Conservation (phyloP, 2,888 invertebrate species). For the Folsomia candida region DNA sequence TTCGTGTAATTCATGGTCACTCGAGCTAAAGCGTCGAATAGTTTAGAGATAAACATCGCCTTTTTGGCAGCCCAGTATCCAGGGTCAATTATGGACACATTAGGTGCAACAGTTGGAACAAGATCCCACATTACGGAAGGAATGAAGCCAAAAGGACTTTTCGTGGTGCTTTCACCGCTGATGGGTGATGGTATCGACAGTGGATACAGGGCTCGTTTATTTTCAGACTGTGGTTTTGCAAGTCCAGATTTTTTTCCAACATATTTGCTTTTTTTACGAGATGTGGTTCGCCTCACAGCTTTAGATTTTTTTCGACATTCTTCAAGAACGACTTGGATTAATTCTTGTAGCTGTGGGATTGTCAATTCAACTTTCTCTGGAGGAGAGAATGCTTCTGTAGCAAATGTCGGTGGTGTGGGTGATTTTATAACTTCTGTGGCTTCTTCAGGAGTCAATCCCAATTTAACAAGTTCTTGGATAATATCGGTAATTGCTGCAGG, state of each 20-base stretch:
- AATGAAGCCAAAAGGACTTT: constrained; percentile 13
- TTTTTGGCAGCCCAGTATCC: constrained; percentile 48
- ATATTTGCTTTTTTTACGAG: neutral
- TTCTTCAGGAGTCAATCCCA: neutral
- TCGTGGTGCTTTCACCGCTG: constrained; percentile 5
- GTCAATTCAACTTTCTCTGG: neutral
- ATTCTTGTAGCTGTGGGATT: neutral
- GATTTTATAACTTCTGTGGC: neutral
- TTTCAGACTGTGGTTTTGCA: neutral
- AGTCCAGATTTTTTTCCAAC: neutral
- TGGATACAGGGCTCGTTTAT: constrained; percentile 22
- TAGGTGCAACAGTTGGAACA: constrained; percentile 34
- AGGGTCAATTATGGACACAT: constrained; percentile 33
- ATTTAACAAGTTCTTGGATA: neutral
- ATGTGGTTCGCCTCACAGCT: neutral
- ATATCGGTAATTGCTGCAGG: neutral
- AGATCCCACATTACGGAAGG: constrained; percentile 34
- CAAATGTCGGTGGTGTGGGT: neutral
- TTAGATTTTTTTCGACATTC: neutral
- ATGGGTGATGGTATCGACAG: constrained; percentile 5
- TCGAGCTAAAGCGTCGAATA: constrained; percentile 44
- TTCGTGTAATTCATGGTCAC: constrained; percentile 41
- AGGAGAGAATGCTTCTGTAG: neutral
- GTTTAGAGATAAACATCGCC: constrained; percentile 44
- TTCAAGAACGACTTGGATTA: neutral